Base-by-base conservation (phyloP, 23 tunicate genomes). In the Aplidium turbinatum region DNA sequence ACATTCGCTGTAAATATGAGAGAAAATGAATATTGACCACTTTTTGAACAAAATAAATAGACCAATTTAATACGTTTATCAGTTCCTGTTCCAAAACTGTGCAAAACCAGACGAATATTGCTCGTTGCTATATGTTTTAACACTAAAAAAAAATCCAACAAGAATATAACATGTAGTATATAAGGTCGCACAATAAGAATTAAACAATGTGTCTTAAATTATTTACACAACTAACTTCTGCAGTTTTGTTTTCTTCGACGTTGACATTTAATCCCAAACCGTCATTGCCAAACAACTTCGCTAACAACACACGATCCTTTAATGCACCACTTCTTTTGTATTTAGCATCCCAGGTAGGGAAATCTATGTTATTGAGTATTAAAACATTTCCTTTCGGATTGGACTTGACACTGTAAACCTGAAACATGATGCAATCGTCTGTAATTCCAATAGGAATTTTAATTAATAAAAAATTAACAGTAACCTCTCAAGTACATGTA, bases 381-480 rank as follows among this genome's bases (percentile, higher is more conserved):
- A 76, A 58, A 23, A 79, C 91, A 69, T 61, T 25, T 4, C 91
- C 91, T 77, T 85, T 85, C 16, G 73, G 35, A 22, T 31, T 58
- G 65, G 57, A 57, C 5, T 13, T 33, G 20, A 83, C 35, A 31
- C 27, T 39, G 57, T 83, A 83, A 64, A 83, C 32, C 79, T 74
- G 22, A 74, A 66, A 38, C n/a, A n/a, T n/a, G n/a, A n/a, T n/a
- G n/a, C n/a, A n/a, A n/a, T n/a, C n/a, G n/a, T n/a, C n/a, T n/a
- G n/a, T n/a, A n/a, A n/a, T n/a, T n/a, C n/a, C n/a, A n/a, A n/a
- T n/a, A n/a, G n/a, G n/a, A n/a, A n/a, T n/a, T n/a, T n/a, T n/a
- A n/a, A n/a, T n/a, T n/a, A n/a, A n/a, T n/a, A n/a, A n/a, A n/a
- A n/a, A n/a, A 42, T 9, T 42, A 9, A 9, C 48, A 42, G 16